Conservation (phyloP, 2,888 invertebrate genomes). For the Chaetoderma sp. region DNA sequence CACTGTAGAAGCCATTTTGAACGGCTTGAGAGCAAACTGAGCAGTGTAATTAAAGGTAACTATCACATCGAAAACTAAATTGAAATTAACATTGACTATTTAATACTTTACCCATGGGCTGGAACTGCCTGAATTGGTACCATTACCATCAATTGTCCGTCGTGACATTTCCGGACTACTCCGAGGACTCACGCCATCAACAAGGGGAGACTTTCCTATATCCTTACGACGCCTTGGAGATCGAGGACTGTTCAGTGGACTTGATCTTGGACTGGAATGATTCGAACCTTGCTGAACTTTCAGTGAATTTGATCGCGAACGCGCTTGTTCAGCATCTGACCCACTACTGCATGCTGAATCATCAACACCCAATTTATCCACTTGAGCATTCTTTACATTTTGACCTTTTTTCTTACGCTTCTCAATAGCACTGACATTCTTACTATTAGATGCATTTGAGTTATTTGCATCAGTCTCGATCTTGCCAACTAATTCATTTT, state of each 20-base stretch:
- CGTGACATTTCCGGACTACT: slow-evolving; percentile 59
- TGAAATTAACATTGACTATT: too few species aligned
- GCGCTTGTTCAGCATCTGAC: slow-evolving; percentile 58
- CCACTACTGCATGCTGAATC: slow-evolving; percentile 64
- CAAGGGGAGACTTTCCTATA: slow-evolving; percentile 57
- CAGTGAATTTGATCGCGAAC: neutral
- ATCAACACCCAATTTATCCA: slow-evolving; percentile 51
- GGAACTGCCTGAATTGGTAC: slow-evolving; percentile 74
- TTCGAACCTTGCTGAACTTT: slow-evolving; percentile 45
- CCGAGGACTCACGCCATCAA: slow-evolving; percentile 56
- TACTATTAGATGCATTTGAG: slow-evolving; percentile 30
- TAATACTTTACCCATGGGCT: slow-evolving; percentile 71
- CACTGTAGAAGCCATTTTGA: too few species aligned
- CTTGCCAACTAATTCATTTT: slow-evolving; percentile 50
- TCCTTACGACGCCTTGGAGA: slow-evolving; percentile 42
- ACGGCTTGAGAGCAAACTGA: too few species aligned
- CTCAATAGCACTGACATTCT: slow-evolving; percentile 51
- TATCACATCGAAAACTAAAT: too few species aligned
- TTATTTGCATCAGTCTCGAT: slow-evolving; percentile 28
- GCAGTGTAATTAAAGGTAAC: too few species aligned
- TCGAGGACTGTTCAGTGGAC: slow-evolving; percentile 54
- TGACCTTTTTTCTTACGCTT: slow-evolving; percentile 48
- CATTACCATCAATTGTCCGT: slow-evolving; percentile 53
- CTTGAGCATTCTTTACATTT: slow-evolving; percentile 51
- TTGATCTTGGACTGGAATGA: slow-evolving; percentile 52